These are phyloP conservation scores for Arizona elegans DNA, from an alignment of 2,113 vertebrate species.

Conservation along the genomic window DNA sequence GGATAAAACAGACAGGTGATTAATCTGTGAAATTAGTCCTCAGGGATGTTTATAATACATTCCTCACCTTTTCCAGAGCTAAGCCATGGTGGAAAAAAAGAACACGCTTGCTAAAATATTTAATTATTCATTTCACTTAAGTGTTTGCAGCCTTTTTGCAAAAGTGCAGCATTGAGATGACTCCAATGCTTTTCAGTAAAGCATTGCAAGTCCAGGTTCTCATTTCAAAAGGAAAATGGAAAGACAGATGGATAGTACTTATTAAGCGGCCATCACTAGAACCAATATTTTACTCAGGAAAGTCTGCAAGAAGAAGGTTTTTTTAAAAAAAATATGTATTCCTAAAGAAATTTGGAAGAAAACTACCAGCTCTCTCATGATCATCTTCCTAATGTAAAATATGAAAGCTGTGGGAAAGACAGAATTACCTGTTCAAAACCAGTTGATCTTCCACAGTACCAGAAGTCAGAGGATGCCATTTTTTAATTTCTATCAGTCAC, in stretches of 20 bases:
- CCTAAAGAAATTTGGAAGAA: neutral
- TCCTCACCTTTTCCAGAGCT: neutral
- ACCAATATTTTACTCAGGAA: neutral
- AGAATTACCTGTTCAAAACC: neutral
- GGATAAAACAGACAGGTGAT: neutral
- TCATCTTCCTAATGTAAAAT: neutral
- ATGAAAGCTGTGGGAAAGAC: neutral
- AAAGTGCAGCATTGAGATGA: conserved; percentile 1
- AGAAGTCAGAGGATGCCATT: neutral
- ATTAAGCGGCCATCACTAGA: neutral
- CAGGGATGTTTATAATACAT: neutral
- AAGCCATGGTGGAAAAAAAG: neutral
- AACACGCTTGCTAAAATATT: neutral
- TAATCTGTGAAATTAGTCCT: neutral
- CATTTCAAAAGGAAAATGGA: neutral
- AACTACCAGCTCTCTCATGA: neutral
- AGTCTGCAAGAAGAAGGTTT: neutral
- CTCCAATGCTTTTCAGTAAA: conserved; percentile 1
- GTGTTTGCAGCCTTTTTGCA: neutral
- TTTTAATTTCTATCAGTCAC: neutral
- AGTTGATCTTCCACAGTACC: neutral
- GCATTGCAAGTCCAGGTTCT: neutral
- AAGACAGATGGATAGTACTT: neutral
- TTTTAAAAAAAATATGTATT: neutral
- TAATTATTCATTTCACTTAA: conserved; percentile 24